Evolutionary conservation across 2,797 vertebrate species (phyloP).

Genomic region (Botia almorhae): DNA sequence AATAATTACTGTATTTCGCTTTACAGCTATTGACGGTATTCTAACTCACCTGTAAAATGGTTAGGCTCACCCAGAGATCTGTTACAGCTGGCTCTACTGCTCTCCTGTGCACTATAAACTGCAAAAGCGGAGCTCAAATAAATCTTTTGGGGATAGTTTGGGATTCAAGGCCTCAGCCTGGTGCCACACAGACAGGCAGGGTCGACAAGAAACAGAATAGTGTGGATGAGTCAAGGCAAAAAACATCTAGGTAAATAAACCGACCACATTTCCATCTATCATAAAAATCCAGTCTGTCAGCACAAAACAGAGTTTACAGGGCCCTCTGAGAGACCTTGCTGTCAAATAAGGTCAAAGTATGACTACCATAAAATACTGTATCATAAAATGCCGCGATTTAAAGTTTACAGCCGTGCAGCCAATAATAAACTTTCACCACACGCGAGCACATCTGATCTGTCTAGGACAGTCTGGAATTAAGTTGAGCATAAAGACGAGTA

Average conservation of each 20-base stretch:
- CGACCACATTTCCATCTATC: slow-evolving; percentile 28
- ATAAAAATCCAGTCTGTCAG: slow-evolving; percentile 23
- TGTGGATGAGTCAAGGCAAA: slow-evolving; percentile 27
- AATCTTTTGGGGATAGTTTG: slow-evolving; percentile 9
- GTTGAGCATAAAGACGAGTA: not conserved
- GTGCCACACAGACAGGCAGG: not conserved
- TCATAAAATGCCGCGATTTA: slow-evolving; percentile 46
- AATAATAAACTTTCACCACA: slow-evolving; percentile 29
- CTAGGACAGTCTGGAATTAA: not conserved
- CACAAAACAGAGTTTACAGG: not conserved
- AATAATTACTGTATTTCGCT: not conserved
- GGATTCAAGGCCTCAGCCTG: slow-evolving; percentile 10
- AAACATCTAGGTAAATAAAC: slow-evolving; percentile 37
- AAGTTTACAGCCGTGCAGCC: slow-evolving; percentile 35
- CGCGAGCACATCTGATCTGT: not conserved
- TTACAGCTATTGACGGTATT: not conserved
- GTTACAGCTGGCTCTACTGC: not conserved
- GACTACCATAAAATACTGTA: slow-evolving; percentile 33
- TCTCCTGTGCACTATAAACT: not conserved
- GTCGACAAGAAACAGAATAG: not conserved
- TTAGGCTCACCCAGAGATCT: not conserved
- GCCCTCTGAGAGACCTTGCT: slow-evolving; percentile 11
- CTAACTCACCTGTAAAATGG: not conserved
- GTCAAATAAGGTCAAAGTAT: slow-evolving; percentile 38
- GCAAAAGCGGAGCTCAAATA: slow-evolving; percentile 10